Conservation (phyloP, 2,113 vertebrate genomes). For the Callithrix jacchus region DNA sequence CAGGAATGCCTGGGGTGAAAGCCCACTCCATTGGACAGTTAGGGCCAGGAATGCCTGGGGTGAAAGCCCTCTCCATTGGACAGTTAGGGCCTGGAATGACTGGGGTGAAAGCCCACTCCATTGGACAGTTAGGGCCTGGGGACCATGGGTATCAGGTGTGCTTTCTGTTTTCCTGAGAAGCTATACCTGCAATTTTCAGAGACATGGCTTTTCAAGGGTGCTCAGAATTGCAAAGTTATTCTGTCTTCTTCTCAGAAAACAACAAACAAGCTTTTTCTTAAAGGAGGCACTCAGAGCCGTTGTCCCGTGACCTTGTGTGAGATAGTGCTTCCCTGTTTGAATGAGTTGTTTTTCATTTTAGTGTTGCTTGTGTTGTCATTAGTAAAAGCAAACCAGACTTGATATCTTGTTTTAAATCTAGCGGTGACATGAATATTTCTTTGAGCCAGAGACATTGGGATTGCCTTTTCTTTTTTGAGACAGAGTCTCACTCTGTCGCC, state of each 20-base stretch:
- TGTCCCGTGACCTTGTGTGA: accelerated
- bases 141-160: background rate
- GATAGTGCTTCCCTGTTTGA: accelerated
- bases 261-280: accelerated
- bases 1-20: background rate
- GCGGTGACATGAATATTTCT: background rate
- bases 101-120: background rate
- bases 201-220: background rate
- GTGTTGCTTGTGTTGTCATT: background rate
- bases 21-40: no score
- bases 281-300: accelerated
- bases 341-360: accelerated
- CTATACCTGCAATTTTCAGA: accelerated
- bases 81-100: no score
- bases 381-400: background rate
- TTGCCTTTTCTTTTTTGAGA: accelerated
- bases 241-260: background rate
- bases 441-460: background rate
- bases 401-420: background rate
- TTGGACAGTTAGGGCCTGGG: no score
- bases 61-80: no score
- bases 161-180: background rate
- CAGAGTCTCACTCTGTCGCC: accelerated
- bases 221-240: background rate
- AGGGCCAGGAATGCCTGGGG: background rate